phyloP scores from a whole-genome alignment of 2,797 vertebrate genomes.

The Poeciliopsis gracilis region DNA sequence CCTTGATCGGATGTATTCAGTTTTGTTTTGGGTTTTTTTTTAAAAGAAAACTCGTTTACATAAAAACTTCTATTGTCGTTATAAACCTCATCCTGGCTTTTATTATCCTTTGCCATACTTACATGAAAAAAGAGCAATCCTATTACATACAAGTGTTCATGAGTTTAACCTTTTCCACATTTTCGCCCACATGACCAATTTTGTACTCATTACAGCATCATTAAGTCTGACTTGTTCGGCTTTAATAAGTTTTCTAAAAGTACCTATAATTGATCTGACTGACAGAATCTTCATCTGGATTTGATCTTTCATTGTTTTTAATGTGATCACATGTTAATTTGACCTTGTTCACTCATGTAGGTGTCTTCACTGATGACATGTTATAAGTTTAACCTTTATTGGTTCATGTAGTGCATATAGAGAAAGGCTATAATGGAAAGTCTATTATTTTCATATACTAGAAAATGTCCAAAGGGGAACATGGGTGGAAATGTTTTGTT shows the following conservation, averaged over 20 bases:
- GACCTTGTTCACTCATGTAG: background rate
- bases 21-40: background rate
- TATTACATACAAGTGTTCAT: slow-evolving; percentile 26
- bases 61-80: slow-evolving; percentile 9
- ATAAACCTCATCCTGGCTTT: slow-evolving; percentile 28
- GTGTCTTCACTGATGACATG: too few relatives aligned
- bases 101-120: slow-evolving; percentile 37
- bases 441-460: background rate
- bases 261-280: background rate
- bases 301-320: background rate
- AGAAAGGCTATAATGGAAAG: background rate
- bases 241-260: slow-evolving; percentile 11
- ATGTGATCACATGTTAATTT: background rate
- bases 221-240: background rate
- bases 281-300: background rate
- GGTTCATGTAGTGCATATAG: background rate
- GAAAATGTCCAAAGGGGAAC: background rate
- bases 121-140: slow-evolving; percentile 37
- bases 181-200: slow-evolving; percentile 8
- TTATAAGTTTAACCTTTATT: background rate
- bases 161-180: slow-evolving; percentile 33
- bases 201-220: background rate
- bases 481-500: background rate
- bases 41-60: slow-evolving; percentile 20
- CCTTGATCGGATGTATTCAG: slow-evolving; percentile 12